A percentile compares a stretch with the other conserved stretches of the same genome.
phyloP scores from a whole-genome alignment of 2,113 vertebrate species.

The Oreochromis niloticus region DNA sequence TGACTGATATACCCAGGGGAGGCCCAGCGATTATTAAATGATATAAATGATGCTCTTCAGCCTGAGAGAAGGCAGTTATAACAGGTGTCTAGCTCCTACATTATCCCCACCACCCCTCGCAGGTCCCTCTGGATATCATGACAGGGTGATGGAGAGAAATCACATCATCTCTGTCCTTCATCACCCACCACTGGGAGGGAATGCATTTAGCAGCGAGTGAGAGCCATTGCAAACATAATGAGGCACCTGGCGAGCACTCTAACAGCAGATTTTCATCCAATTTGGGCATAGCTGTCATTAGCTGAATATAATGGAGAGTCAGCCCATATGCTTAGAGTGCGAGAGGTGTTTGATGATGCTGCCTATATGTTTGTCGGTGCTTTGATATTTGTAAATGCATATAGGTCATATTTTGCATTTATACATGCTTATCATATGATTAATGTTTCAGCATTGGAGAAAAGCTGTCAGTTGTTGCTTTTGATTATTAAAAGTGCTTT shows the following conservation, averaged over 20 bases:
- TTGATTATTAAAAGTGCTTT: not conserved
- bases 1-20: not conserved
- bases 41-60: not conserved
- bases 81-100: not conserved
- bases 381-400: not conserved
- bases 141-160: constrained; percentile 20
- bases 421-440: not conserved
- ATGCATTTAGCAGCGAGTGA: constrained; percentile 11
- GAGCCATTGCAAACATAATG: not conserved
- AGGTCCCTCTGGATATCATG: not conserved
- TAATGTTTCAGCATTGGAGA: accelerated
- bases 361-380: not conserved
- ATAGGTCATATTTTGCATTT: not conserved
- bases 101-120: not conserved
- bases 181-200: not conserved
- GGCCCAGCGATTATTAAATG: not conserved
- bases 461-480: not conserved
- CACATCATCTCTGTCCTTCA: not conserved
- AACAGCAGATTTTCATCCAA: not conserved
- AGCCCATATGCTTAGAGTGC: not conserved
- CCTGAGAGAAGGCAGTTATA: not conserved
- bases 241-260: not conserved
- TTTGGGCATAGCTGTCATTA: not conserved
- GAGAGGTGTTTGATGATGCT: not conserved
- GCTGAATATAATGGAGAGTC: not conserved